Conservation (phyloP, 2,113 vertebrate species). For the Scophthalmus maximus region DNA sequence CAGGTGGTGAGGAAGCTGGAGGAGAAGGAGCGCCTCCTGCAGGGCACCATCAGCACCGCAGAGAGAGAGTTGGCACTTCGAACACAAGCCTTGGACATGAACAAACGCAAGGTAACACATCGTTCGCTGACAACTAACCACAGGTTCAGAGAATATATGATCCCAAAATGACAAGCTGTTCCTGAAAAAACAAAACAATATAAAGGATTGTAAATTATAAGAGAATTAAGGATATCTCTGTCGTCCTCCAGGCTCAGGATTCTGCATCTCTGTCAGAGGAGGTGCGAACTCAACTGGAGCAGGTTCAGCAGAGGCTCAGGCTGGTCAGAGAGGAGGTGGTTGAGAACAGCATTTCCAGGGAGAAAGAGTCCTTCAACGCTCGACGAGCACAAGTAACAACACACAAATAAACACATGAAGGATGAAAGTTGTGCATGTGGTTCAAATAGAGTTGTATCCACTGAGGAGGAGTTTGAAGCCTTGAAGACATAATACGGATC, state of each 20-base stretch:
- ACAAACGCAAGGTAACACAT: slow-evolving; percentile 91
- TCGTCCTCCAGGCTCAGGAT: slow-evolving; percentile 88
- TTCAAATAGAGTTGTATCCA: no score
- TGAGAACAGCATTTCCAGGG: slow-evolving; percentile 94
- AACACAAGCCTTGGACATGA: slow-evolving; percentile 96
- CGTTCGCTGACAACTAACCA: rapidly evolving
- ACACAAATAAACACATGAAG: no score
- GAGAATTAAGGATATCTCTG: not conserved
- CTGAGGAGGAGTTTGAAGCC: no score
- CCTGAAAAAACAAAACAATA: not conserved
- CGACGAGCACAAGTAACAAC: slow-evolving; percentile 92
- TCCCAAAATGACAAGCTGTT: not conserved
- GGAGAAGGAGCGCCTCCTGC: slow-evolving; percentile 97
- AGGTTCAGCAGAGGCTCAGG: slow-evolving; percentile 91
- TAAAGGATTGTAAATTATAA: not conserved
- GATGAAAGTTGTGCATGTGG: no score
- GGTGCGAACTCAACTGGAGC: slow-evolving; percentile 88
- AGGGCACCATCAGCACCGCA: slow-evolving; percentile 94
- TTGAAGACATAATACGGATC: no score
- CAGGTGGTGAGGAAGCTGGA: slow-evolving; percentile 96
- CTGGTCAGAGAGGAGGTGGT: slow-evolving; percentile 93
- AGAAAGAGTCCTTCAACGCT: slow-evolving; percentile 96
- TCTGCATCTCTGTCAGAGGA: slow-evolving; percentile 93
- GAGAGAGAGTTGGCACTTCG: slow-evolving; percentile 92
- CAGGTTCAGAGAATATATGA: no score